phyloP scores from a whole-genome alignment of 2,888 invertebrate genomes.

The Polyploca ridens region DNA sequence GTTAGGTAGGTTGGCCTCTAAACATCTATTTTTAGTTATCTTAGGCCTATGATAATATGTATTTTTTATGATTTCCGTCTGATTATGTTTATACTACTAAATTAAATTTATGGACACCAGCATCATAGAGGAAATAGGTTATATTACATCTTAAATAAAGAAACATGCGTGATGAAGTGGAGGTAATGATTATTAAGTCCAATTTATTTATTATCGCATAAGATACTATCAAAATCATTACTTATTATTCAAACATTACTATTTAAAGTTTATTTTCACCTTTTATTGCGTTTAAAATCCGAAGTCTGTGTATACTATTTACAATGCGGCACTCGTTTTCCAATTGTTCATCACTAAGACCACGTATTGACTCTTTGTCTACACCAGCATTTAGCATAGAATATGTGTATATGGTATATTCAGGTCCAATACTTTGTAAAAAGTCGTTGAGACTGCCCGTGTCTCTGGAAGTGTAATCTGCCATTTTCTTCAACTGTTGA shows the following conservation, averaged over 20 bases:
- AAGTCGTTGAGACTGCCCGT: conserved; percentile 95
- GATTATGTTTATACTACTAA: conserved; percentile 27
- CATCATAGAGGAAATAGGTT: conserved; percentile 21
- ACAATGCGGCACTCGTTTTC: conserved; percentile 94
- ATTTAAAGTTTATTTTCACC: conserved; percentile 58
- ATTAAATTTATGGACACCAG: conserved; percentile 23
- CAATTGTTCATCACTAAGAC: conserved; percentile 96
- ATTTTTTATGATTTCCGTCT: conserved; percentile 22
- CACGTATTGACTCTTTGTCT: conserved; percentile 94
- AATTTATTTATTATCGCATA: conserved; percentile 11
- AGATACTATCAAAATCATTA: background rate
- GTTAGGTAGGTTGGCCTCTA: background rate
- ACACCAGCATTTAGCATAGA: conserved; percentile 98
- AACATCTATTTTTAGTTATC: background rate
- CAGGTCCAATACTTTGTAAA: conserved; percentile 92
- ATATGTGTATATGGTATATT: conserved; percentile 98
- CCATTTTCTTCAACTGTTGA: conserved; percentile 96
- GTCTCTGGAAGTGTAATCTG: conserved; percentile 98
- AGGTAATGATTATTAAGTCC: conserved; percentile 5
- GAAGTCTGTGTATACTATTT: conserved; percentile 97
- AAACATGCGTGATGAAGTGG: conserved; percentile 19
- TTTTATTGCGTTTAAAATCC: conserved; percentile 95
- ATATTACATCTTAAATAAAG: conserved; percentile 26
- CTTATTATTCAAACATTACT: background rate
- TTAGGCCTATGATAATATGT: no score